A percentile compares a stretch with the other conserved stretches of the same genome.
Evolutionary conservation across 30 jellyfish, hydroid and myxozoan species (phyloP).

Genomic region (Hydractinia symbiolongicarpus): DNA sequence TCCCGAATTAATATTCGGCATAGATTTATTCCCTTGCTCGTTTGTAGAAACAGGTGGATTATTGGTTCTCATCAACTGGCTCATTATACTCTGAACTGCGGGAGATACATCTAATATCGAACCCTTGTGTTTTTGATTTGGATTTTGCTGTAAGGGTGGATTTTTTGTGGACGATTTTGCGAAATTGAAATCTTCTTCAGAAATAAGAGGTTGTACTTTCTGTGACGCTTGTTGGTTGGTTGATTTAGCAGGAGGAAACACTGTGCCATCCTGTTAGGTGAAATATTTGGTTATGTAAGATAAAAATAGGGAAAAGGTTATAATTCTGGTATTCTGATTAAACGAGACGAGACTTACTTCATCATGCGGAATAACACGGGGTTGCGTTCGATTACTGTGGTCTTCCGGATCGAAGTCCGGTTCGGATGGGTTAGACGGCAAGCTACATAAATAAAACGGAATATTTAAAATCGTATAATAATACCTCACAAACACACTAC

Average conservation of each 20-base stretch:
- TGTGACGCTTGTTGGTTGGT: background rate
- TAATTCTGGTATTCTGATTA: no score
- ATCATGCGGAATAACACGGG: constrained; percentile 89
- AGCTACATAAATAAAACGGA: constrained; percentile 28
- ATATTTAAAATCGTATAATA: background rate
- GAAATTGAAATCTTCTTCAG: constrained; percentile 2
- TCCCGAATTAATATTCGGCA: background rate
- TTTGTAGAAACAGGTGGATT: constrained; percentile 1
- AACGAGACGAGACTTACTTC: constrained; percentile 41
- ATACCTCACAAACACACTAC: background rate
- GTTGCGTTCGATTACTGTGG: constrained; percentile 58
- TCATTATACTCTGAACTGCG: constrained; percentile 57
- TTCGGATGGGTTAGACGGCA: constrained; percentile 91
- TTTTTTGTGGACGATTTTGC: background rate
- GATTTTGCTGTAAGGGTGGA: background rate
- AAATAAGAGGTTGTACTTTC: background rate
- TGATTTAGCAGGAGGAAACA: constrained; percentile 21
- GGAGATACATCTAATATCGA: constrained; percentile 36
- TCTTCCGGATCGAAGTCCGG: constrained; percentile 83
- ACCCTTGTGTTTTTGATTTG: background rate
- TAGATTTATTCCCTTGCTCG: background rate
- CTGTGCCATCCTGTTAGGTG: constrained; percentile 21
- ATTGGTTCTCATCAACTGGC: constrained; percentile 35
- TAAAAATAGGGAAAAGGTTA: background rate
- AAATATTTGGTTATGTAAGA: no score